A percentile compares a stretch with the other conserved stretches of the same genome.
Evolutionary conservation across 2,113 vertebrate species (phyloP).

Genomic region (Neotoma lepida): DNA sequence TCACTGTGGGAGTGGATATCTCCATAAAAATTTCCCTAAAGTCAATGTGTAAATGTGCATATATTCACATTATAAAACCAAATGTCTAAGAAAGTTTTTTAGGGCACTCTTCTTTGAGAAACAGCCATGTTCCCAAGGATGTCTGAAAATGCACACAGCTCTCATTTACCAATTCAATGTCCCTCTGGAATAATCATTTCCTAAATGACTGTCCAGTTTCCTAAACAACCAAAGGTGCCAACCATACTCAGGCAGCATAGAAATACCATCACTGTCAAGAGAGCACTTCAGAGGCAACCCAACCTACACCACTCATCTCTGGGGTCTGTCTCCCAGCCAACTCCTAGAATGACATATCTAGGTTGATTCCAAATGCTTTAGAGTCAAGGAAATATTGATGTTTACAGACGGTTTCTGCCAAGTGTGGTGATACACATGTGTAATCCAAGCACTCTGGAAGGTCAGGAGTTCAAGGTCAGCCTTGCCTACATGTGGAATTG

Average conservation of each 20-base stretch:
- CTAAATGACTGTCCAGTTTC: conserved; percentile 9
- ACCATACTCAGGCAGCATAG: background rate
- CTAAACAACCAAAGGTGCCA: background rate
- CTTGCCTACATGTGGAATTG: background rate
- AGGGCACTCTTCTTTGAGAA: conserved; percentile 9
- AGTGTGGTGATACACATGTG: background rate
- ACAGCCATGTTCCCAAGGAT: conserved; percentile 22
- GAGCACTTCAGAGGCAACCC: background rate
- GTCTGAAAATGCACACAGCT: background rate
- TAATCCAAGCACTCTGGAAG: background rate
- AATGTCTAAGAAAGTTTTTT: conserved; percentile 27
- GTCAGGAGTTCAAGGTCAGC: background rate
- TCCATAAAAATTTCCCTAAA: background rate
- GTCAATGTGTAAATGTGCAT: background rate
- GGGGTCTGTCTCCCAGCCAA: background rate
- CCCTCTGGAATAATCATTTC: conserved; percentile 49
- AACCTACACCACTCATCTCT: background rate
- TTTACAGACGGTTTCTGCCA: background rate
- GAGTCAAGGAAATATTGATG: background rate
- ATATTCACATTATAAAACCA: conserved; percentile 39
- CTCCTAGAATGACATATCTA: background rate
- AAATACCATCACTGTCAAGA: background rate
- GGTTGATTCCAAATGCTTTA: background rate
- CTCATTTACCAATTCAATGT: conserved; percentile 15
- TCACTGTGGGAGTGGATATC: background rate